Base-by-base conservation (phyloP, 2,113 vertebrate species). In the Fregetta grallaria region DNA sequence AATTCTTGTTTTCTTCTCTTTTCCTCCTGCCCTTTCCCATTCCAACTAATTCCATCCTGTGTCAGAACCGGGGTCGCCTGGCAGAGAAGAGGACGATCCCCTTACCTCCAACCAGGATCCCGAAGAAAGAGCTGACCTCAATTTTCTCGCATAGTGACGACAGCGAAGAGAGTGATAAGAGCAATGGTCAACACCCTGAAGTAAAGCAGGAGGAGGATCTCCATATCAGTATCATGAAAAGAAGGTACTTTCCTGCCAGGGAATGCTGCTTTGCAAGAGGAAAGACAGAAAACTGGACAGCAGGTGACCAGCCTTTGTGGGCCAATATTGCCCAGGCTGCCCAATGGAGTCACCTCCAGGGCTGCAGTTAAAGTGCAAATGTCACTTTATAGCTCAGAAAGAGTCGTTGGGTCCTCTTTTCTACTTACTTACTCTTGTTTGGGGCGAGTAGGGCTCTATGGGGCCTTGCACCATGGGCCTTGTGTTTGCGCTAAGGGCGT, bases 51-150 rank as follows among this genome's bases (percentile, higher is more conserved):
- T 21, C 22, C 55, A 59, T 38, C 59, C 45, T 12, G 36, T 32
- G 38, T 42, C 97, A 99, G 99, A 99, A 99, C 96, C 99, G 99
- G 71, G 99, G 99, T 34, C 99, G 99, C 72, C 97, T 99, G 97
- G 99, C 99, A 34, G 99, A 99, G 97, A 99, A 99, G 98, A 99
- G 99, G 79, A 99, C 99, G 1, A 98, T 99, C 53, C 99, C 99
- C 23, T 97, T 99, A 71, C 99, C 99, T 25, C 98, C 99, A 17
- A 98, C 97, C 83, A 98, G 98, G 76, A 96, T 98, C 92, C 99
- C 98, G 50, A 99, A 99, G 98, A 99, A 99, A 92, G 99, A 99
- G 97, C 98, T 98, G 97, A 96, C 98, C 84, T 98, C 99, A 7
- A 91, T 98, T 79, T 99, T 99, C 97, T 96, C 94, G 0, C 98